Base-by-base conservation (phyloP, 2,888 invertebrate genomes). In the Abrostola triplasia region DNA sequence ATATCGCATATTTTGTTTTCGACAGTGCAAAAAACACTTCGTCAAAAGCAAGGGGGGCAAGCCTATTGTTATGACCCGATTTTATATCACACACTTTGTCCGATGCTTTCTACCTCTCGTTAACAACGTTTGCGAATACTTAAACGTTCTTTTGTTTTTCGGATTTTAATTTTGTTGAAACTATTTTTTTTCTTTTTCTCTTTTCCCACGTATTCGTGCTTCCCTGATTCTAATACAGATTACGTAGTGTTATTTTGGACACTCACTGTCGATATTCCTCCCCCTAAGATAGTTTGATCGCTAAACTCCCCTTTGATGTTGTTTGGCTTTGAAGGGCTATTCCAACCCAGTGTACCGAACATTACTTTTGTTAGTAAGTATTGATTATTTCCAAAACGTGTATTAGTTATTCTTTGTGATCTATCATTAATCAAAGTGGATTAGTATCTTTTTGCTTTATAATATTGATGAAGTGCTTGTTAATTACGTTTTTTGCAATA, bases 201-300 rank as follows among this genome's bases (percentile, higher is more conserved):
- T 24, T 24, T 24, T 24, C 24, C 24, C 24, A 2, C 24, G 4
- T 24, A 2, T 24, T 24, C 4, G 24, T 24, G 24, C 24, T 24
- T 24, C 24, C 38, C 51, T 42, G 68, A 68, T 47, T 53, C 35
- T 58, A 36, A 41, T 11, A 44, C 12, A 52, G 57, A 70, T 70
- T 65, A 61, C 11, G 37, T 51, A n/a, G 24, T 47, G 35, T 36
- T 71, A 76, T 76, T 62, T 73, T 47, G 50, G 64, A 40, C 49
- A 36, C 41, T 42, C 24, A 13, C 50, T 48, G 42, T 37, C 36
- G 36, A 10, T 56, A 53, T 59, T 61, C 66, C 57, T 52, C 57
- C 44, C 47, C 37, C 44, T 51, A 24, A 57, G 42, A 70, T 56
- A 53, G 53, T 67, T 38, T 48, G 42, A 58, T 76, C 57, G 44